phyloP scores from a whole-genome alignment of 2,888 invertebrate species.

The Pyrrhia umbra region DNA sequence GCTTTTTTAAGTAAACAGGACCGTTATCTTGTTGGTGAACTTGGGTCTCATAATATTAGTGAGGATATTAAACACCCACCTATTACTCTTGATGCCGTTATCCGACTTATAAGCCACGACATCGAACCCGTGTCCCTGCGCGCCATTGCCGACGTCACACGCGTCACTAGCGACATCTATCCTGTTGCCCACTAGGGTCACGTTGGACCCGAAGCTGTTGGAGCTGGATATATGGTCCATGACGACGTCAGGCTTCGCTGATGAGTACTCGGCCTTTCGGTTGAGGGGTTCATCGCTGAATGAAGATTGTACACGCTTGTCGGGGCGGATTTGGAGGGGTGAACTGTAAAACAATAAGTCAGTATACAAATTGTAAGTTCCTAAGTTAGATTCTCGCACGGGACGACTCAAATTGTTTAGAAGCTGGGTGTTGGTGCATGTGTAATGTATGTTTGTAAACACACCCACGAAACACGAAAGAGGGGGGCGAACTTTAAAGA shows the following conservation, averaged over 20 bases:
- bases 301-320: slow-evolving; percentile 79
- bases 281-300: slow-evolving; percentile 82
- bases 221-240: slow-evolving; percentile 84
- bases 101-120: slow-evolving; percentile 92
- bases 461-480: too few relatives aligned
- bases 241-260: slow-evolving; percentile 69
- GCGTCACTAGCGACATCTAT: slow-evolving; percentile 92
- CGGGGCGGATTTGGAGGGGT: slow-evolving; percentile 75
- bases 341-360: slow-evolving; percentile 63
- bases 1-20: too few relatives aligned
- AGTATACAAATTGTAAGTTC: too few relatives aligned
- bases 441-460: too few relatives aligned
- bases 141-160: slow-evolving; percentile 66
- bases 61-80: slow-evolving; percentile 70
- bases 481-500: too few relatives aligned
- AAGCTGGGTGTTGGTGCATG: too few relatives aligned
- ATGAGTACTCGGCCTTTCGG: slow-evolving; percentile 71
- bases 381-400: too few relatives aligned
- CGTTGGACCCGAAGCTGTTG: slow-evolving; percentile 95
- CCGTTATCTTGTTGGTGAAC: too few relatives aligned
- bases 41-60: too few relatives aligned
- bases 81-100: slow-evolving; percentile 83
- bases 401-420: too few relatives aligned
- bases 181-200: slow-evolving; percentile 95
- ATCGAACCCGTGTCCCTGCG: slow-evolving; percentile 85